phyloP scores from a whole-genome alignment of 1,140 invertebrate species.

The Philaenus spumarius region DNA sequence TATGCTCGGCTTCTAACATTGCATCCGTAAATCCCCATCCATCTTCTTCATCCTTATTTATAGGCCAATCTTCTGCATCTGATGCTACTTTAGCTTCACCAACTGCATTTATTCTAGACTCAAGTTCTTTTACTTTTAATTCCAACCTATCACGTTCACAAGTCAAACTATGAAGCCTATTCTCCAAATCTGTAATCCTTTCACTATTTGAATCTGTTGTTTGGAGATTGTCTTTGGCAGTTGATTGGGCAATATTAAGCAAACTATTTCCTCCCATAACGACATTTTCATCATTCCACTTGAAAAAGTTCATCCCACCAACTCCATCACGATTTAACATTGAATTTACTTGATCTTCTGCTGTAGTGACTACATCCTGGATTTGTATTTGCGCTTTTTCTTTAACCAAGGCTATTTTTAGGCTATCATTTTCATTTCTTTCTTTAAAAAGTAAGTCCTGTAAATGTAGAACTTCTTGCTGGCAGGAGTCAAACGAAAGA shows the following conservation, averaged over 20 bases:
- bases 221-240: background rate
- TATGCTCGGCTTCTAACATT: slow-evolving; percentile 38
- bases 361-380: slow-evolving; percentile 11
- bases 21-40: slow-evolving; percentile 48
- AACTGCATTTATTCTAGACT: background rate
- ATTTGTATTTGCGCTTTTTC: slow-evolving; percentile 14
- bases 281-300: no score
- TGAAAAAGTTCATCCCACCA: no score
- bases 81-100: background rate
- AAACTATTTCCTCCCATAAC: background rate
- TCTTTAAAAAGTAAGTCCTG: slow-evolving; percentile 3
- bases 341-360: slow-evolving; percentile 11
- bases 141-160: background rate
- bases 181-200: background rate
- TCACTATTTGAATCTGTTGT: background rate
- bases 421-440: slow-evolving; percentile 11
- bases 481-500: no score
- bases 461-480: slow-evolving; percentile 1
- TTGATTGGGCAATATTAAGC: background rate
- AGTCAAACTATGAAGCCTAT: background rate
- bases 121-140: background rate
- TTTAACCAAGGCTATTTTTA: slow-evolving; percentile 3
- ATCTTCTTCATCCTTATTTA: slow-evolving; percentile 41
- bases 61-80: slow-evolving; percentile 8
- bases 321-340: background rate